Conservation (phyloP, 2,113 vertebrate species). For the Tragelaphus strepsiceros region DNA sequence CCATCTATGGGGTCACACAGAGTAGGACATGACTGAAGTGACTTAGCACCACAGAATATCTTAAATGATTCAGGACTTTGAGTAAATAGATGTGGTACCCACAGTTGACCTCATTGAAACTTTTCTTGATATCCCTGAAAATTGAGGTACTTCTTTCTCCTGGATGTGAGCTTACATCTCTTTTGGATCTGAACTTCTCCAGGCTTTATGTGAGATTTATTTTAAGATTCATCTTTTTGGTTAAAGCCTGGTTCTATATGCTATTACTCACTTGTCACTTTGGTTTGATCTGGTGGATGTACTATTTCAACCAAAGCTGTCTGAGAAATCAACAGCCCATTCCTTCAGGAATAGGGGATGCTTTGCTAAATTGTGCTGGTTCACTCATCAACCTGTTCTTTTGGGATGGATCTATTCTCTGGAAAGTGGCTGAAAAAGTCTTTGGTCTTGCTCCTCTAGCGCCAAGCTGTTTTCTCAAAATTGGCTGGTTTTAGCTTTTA, state of each 20-base stretch:
- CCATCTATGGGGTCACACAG: too few relatives aligned
- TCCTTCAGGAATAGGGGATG: not conserved
- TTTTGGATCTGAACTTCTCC: not conserved
- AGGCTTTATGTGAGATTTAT: not conserved
- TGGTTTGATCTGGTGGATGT: not conserved
- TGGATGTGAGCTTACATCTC: not conserved
- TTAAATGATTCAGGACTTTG: not conserved
- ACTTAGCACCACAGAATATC: not conserved
- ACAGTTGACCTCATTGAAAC: not conserved
- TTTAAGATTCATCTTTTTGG: not conserved
- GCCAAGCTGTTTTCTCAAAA: not conserved
- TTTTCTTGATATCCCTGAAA: not conserved
- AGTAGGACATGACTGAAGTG: too few relatives aligned
- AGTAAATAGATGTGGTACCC: not conserved
- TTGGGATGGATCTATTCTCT: not conserved
- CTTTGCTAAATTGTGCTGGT: not conserved
- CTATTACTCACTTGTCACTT: not conserved
- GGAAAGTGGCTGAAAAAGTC: not conserved
- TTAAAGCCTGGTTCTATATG: not conserved
- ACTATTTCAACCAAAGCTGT: not conserved
- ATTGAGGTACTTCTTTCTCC: not conserved
- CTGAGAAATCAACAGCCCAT: not conserved
- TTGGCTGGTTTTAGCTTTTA: not conserved
- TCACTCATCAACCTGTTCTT: not conserved
- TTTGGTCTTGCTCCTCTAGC: not conserved